A percentile compares a stretch with the other conserved stretches of the same genome.
phyloP scores from a whole-genome alignment of 1,140 invertebrate species.

The Leptinotarsa defecta region DNA sequence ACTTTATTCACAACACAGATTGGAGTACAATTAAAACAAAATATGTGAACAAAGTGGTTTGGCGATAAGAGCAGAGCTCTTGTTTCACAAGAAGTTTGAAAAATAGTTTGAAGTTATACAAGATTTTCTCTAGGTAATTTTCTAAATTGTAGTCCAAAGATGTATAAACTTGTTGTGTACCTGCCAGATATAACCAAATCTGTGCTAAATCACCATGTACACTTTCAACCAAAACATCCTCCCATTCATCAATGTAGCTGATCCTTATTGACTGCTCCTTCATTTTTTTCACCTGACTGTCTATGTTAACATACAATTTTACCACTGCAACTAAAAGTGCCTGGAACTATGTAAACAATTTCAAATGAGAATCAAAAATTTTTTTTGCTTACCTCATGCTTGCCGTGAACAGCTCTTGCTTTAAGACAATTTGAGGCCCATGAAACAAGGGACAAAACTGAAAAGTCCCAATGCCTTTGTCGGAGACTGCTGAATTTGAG shows the following conservation, averaged over 20 bases:
- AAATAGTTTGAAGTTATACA: background rate
- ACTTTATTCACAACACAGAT: constrained; percentile 8
- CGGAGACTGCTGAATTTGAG: constrained; percentile 56
- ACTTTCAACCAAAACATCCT: constrained; percentile 61
- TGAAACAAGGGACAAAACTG: constrained; percentile 66
- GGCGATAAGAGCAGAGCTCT: no score
- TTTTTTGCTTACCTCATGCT: constrained; percentile 35
- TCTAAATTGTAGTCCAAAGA: background rate
- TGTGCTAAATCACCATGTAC: constrained; percentile 60
- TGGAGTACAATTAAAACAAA: no score
- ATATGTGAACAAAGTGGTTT: no score
- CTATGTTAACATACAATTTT: constrained; percentile 57
- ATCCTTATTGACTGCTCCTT: constrained; percentile 57
- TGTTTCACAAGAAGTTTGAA: no score
- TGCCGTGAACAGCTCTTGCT: constrained; percentile 36
- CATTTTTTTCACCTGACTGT: constrained; percentile 57
- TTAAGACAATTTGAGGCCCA: constrained; percentile 60
- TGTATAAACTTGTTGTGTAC: constrained; percentile 36
- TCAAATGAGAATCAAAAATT: background rate
- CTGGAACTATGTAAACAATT: constrained; percentile 18
- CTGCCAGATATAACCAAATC: constrained; percentile 58
- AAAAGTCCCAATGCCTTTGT: constrained; percentile 67
- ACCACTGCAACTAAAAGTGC: constrained; percentile 14
- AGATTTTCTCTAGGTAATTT: no score
- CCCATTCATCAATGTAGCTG: constrained; percentile 64